Conservation (phyloP, 2,888 invertebrate genomes). For the Parelbella ahira region DNA sequence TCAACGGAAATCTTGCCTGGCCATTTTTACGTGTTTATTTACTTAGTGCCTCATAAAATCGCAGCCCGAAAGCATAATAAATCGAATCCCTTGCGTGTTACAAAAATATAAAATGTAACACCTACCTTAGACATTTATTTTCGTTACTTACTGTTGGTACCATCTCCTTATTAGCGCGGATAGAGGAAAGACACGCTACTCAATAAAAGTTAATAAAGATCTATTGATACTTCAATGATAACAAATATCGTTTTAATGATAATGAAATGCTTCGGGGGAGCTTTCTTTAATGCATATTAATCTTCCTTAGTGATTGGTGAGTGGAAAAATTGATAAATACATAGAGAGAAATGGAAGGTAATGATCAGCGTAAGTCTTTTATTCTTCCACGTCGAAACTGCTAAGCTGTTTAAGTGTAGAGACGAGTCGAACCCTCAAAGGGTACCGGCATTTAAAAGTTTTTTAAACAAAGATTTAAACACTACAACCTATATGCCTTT, state of each 20-base stretch:
- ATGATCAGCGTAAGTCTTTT: too few relatives aligned
- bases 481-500: too few relatives aligned
- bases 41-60: constrained; percentile 23
- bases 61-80: constrained; percentile 12
- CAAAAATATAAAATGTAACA: constrained; percentile 67
- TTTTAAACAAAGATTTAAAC: too few relatives aligned
- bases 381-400: too few relatives aligned
- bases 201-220: constrained; percentile 61
- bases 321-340: too few relatives aligned
- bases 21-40: constrained; percentile 22
- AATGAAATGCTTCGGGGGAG: neutral
- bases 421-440: too few relatives aligned
- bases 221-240: constrained; percentile 24
- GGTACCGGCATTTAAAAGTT: too few relatives aligned
- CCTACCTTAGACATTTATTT: constrained; percentile 65
- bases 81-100: constrained; percentile 53
- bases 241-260: constrained; percentile 3
- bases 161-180: constrained; percentile 58
- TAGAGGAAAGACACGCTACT: constrained; percentile 61
- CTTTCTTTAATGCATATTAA: too few relatives aligned
- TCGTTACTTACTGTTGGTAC: constrained; percentile 50
- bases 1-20: too few relatives aligned
- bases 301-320: too few relatives aligned
- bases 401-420: too few relatives aligned
- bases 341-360: too few relatives aligned